These are phyloP conservation scores for Cheilinus undulatus DNA, from an alignment of 2,113 vertebrate species.

Conservation along the genomic window DNA sequence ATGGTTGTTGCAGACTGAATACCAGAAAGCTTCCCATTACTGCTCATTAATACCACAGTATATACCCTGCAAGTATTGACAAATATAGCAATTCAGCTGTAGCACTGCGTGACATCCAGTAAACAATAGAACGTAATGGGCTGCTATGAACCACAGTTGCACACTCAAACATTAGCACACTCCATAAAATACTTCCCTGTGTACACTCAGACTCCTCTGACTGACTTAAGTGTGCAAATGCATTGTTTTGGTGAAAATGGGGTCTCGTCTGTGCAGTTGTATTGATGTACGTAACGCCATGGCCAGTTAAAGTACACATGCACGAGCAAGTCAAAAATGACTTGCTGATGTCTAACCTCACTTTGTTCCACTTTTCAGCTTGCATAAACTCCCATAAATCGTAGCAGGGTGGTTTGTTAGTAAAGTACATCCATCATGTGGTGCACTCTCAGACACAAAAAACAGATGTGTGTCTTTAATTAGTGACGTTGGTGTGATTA, in stretches of 20 bases:
- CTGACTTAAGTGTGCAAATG: slow-evolving; percentile 43
- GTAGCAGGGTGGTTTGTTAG: too few species aligned
- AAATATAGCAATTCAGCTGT: slow-evolving; percentile 74
- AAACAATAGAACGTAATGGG: slow-evolving; percentile 75
- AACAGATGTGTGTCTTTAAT: slow-evolving; percentile 83
- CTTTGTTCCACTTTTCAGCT: slow-evolving; percentile 48
- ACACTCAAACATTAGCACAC: slow-evolving; percentile 51
- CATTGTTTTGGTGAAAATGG: slow-evolving; percentile 37
- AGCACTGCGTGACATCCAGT: slow-evolving; percentile 70
- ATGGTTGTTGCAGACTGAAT: slow-evolving; percentile 39
- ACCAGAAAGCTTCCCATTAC: slow-evolving; percentile 69
- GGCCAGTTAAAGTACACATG: slow-evolving; percentile 23
- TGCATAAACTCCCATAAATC: too few species aligned
- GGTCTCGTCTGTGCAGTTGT: slow-evolving; percentile 31
- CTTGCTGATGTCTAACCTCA: slow-evolving; percentile 43
- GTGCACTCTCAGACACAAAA: slow-evolving; percentile 53
- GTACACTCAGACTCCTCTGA: slow-evolving; percentile 31
- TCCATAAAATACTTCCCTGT: slow-evolving; percentile 40
- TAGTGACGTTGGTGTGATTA: slow-evolving; percentile 86
- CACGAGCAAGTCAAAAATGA: slow-evolving; percentile 43
- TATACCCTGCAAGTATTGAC: slow-evolving; percentile 69
- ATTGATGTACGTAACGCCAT: slow-evolving; percentile 35
- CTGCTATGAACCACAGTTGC: slow-evolving; percentile 57
- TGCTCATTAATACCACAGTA: slow-evolving; percentile 71
- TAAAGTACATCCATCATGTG: slow-evolving; percentile 54